These are phyloP conservation scores for Lasioglossum leucozonium DNA, from an alignment of 2,888 invertebrate species.

Conservation along the genomic window DNA sequence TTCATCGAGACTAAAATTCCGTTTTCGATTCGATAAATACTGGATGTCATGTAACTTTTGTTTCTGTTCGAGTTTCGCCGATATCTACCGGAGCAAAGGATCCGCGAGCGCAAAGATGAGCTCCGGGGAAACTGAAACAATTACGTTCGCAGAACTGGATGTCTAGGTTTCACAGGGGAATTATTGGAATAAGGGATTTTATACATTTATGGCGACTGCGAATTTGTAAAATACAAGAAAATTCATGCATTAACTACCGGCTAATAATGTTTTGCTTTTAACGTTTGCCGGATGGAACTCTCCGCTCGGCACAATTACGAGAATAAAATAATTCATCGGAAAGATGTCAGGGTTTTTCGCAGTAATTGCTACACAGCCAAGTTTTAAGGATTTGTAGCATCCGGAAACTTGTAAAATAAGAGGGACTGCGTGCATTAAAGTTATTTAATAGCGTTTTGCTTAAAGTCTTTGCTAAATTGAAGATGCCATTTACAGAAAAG, in stretches of 20 bases:
- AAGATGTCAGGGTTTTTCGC: too few relatives aligned
- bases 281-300: too few relatives aligned
- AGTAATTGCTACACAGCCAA: too few relatives aligned
- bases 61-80: neutral
- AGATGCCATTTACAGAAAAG: too few relatives aligned
- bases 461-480: neutral
- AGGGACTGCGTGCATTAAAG: neutral
- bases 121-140: neutral
- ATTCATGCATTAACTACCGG: neutral
- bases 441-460: neutral
- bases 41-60: neutral
- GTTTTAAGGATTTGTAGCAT: neutral
- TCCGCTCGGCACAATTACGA: too few relatives aligned
- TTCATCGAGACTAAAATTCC: neutral
- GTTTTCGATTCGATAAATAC: neutral
- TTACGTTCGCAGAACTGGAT: neutral
- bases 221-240: neutral
- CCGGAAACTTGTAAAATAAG: neutral
- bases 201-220: neutral
- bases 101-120: neutral
- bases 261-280: neutral
- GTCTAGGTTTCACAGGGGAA: neutral
- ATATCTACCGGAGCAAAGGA: neutral
- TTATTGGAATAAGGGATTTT: neutral
- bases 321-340: too few relatives aligned